Evolutionary conservation across 2,888 invertebrate species (phyloP).

Genomic region (Scrobipalpa atriplicella): DNA sequence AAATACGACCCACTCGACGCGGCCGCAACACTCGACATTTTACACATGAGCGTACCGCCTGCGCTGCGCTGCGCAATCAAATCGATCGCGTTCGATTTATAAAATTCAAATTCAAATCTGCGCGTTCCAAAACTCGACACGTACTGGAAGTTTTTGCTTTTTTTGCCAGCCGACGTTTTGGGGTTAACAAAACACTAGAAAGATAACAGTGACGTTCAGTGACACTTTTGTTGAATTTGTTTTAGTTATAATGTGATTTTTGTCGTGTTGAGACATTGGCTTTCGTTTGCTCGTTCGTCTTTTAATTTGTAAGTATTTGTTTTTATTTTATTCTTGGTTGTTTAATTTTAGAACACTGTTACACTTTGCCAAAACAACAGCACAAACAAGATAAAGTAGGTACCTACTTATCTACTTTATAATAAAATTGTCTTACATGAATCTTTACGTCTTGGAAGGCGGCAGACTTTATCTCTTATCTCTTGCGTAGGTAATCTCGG

Average conservation of each 20-base stretch:
- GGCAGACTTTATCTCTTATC: background rate
- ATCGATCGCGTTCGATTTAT: constrained; percentile 19
- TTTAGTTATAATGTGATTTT: constrained; percentile 49
- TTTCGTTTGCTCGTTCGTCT: constrained; percentile 29
- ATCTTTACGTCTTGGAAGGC: background rate
- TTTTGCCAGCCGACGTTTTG: background rate
- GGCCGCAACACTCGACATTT: constrained; percentile 58
- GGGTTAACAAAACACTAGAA: constrained; percentile 16
- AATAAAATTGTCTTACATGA: background rate
- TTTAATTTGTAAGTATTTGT: constrained; percentile 40
- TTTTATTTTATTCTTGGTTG: constrained; percentile 20
- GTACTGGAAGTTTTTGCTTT: constrained; percentile 11
- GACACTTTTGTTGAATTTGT: constrained; percentile 38
- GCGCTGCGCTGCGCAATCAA: constrained; percentile 36
- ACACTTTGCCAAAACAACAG: background rate
- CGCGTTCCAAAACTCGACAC: background rate
- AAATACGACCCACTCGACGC: constrained; percentile 55
- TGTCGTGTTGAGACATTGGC: constrained; percentile 43
- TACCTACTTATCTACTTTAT: too few relatives aligned
- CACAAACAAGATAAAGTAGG: background rate
- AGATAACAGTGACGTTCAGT: constrained; percentile 24
- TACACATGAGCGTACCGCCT: constrained; percentile 51
- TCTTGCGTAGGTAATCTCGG: background rate
- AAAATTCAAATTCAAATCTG: constrained; percentile 24
- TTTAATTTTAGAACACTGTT: background rate